These are phyloP conservation scores for Struthidea cinerea DNA, from an alignment of 2,113 vertebrate genomes.

Conservation along the genomic window DNA sequence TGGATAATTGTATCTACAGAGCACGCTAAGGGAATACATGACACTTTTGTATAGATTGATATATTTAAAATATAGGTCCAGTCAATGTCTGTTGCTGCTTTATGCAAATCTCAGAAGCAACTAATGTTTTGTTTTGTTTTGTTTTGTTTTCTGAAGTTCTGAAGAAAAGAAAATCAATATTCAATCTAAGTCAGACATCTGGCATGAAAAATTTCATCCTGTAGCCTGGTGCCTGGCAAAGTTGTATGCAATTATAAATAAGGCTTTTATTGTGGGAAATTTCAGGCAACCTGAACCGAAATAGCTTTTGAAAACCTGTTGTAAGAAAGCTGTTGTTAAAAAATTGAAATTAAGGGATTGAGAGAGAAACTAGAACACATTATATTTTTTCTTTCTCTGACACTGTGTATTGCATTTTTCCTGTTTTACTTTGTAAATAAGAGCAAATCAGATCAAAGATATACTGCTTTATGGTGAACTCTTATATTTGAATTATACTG, in stretches of 20 bases:
- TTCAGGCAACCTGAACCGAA: background rate
- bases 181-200: constrained; percentile 14
- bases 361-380: background rate
- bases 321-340: background rate
- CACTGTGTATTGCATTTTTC: background rate
- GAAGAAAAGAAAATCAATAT: constrained; percentile 34
- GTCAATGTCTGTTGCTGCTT: background rate
- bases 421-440: background rate
- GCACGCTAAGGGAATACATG: background rate
- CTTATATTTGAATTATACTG: background rate
- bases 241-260: background rate
- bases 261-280: background rate
- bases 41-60: background rate
- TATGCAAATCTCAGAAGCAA: background rate
- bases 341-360: background rate
- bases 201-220: constrained; percentile 5
- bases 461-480: background rate
- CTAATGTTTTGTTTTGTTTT: background rate
- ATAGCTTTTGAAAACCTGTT: background rate
- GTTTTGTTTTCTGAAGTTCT: background rate
- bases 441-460: background rate
- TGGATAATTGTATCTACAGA: background rate
- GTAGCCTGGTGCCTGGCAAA: background rate
- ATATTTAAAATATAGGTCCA: background rate
- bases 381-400: background rate